phyloP scores from a whole-genome alignment of 2,888 invertebrate species.

The Danaus chrysippus region DNA sequence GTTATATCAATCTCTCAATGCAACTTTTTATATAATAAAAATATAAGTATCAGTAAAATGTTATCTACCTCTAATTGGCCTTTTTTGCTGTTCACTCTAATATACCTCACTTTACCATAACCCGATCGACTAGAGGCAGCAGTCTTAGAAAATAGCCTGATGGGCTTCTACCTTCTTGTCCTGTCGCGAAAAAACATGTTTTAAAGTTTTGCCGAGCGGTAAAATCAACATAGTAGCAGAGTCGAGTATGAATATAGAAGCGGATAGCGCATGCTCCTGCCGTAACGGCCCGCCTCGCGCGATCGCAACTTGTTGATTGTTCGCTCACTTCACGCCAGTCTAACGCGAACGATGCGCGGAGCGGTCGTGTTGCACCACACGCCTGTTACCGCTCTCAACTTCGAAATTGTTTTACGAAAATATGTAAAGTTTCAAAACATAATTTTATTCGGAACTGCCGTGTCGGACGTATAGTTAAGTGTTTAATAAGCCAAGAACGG shows the following conservation, averaged over 20 bases:
- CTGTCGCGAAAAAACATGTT: constrained; percentile 76
- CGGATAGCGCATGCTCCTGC: constrained; percentile 68
- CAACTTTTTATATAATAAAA: neutral
- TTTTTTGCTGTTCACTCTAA: constrained; percentile 1
- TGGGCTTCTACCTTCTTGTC: constrained; percentile 52
- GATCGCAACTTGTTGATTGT: constrained; percentile 75
- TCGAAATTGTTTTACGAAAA: constrained; percentile 73
- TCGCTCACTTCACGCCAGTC: constrained; percentile 73
- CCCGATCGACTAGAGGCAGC: constrained; percentile 40
- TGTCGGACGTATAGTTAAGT: constrained; percentile 50
- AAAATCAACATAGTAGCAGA: constrained; percentile 54
- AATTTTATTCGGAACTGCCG: constrained; percentile 56
- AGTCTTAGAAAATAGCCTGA: constrained; percentile 35
- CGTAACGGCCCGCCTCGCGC: constrained; percentile 61
- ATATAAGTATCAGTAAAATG: neutral
- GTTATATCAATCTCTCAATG: neutral
- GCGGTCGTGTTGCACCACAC: constrained; percentile 60
- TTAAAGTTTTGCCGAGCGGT: constrained; percentile 44
- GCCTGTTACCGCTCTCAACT: constrained; percentile 62
- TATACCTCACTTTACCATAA: constrained; percentile 22
- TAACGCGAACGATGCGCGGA: constrained; percentile 68
- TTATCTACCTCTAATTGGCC: constrained; percentile 2
- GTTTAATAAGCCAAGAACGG: constrained; percentile 54
- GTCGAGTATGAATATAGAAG: constrained; percentile 63
- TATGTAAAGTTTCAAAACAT: constrained; percentile 73